These are phyloP conservation scores for Actinia tenebrosa DNA, from an alignment of 64 coral and sea anemone species.

Conservation along the genomic window DNA sequence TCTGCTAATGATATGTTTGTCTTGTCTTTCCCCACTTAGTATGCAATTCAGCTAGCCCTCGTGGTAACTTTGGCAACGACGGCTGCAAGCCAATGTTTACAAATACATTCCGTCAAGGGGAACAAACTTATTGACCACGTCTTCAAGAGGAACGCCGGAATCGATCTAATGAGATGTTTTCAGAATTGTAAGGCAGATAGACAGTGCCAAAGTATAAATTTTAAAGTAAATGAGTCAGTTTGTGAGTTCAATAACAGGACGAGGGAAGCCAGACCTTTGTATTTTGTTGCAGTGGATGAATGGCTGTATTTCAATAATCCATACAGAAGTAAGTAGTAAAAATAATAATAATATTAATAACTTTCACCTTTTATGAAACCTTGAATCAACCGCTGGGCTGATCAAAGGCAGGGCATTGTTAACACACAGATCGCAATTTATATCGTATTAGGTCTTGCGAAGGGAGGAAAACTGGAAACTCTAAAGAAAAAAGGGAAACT, in stretches of 20 bases:
- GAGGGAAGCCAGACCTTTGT: background rate
- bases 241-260: constrained; percentile 58
- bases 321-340: constrained; percentile 35
- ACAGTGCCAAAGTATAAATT: constrained; percentile 50
- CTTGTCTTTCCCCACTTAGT: background rate
- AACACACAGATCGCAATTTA: no score
- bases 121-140: constrained; percentile 7
- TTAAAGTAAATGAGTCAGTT: background rate
- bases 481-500: no score
- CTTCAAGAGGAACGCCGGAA: background rate
- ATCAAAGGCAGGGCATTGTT: no score
- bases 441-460: no score
- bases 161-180: constrained; percentile 36
- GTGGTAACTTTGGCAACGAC: background rate
- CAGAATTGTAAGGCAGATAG: background rate
- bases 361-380: background rate
- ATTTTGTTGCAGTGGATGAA: background rate
- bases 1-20: background rate
- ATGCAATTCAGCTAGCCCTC: background rate
- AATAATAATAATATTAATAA: background rate
- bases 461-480: no score
- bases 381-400: background rate
- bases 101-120: background rate
- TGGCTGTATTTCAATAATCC: constrained; percentile 48
- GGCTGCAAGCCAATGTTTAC: background rate